A percentile compares a stretch with the other conserved stretches of the same genome.
Evolutionary conservation across 2,888 invertebrate genomes (phyloP).

Genomic region (Papilio demoleus): DNA sequence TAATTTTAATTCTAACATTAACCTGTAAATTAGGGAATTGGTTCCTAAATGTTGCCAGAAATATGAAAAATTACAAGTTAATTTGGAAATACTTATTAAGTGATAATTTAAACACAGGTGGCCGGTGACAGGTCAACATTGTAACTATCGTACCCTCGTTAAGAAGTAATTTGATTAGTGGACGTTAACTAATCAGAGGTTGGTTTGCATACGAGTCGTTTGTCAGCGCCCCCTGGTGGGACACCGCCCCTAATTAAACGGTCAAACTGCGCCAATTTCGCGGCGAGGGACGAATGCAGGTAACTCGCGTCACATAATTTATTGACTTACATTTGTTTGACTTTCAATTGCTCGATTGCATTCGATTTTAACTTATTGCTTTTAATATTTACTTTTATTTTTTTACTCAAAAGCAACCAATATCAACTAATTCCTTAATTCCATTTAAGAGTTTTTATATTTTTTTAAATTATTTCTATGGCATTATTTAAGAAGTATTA

Average conservation of each 20-base stretch:
- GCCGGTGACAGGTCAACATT: neutral
- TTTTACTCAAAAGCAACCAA: too few species aligned
- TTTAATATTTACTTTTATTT: too few species aligned
- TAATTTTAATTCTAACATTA: too few species aligned
- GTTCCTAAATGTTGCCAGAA: too few species aligned
- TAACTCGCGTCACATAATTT: neutral
- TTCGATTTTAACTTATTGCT: too few species aligned
- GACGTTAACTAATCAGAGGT: conserved; percentile 57
- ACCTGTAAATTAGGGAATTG: too few species aligned
- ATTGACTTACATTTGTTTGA: conserved; percentile 17
- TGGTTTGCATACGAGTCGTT: conserved; percentile 70
- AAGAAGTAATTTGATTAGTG: conserved; percentile 64
- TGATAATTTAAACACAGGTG: neutral
- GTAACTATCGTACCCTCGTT: conserved; percentile 53
- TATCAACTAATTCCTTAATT: too few species aligned
- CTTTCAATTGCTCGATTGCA: neutral
- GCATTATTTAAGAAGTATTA: too few species aligned
- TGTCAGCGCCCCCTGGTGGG: conserved; percentile 51
- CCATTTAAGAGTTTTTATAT: too few species aligned
- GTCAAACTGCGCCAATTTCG: conserved; percentile 10
- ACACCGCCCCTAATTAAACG: conserved; percentile 25
- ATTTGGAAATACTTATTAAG: too few species aligned
- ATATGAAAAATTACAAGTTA: too few species aligned
- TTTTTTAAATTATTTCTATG: too few species aligned
- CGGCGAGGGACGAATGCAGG: neutral